Conservation (phyloP, 2,113 vertebrate species). For the Daubentonia madagascariensis region DNA sequence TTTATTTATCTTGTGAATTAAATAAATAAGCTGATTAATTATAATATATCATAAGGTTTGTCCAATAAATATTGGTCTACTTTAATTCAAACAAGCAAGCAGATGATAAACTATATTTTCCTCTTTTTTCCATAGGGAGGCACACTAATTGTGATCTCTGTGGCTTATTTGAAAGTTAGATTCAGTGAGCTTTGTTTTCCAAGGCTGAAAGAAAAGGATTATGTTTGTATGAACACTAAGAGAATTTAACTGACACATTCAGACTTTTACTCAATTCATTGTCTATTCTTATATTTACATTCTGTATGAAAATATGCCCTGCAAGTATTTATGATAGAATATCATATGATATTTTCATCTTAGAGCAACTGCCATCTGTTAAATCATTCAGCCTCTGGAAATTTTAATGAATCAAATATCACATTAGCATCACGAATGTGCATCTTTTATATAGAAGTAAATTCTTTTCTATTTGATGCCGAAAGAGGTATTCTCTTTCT, state of each 20-base stretch:
- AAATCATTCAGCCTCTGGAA: conserved; percentile 2
- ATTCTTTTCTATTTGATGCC: conserved; percentile 7
- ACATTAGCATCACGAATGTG: not conserved
- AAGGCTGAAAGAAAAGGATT: not conserved
- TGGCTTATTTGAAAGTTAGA: conserved; percentile 4
- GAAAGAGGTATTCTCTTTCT: not conserved
- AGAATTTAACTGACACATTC: not conserved
- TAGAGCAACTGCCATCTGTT: conserved; percentile 26
- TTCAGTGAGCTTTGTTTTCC: not conserved
- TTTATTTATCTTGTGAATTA: not conserved
- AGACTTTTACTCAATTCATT: not conserved
- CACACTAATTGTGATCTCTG: not conserved
- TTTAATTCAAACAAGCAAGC: not conserved
- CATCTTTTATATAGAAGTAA: not conserved
- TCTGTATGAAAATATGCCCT: not conserved
- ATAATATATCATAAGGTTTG: not conserved
- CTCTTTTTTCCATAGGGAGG: not conserved
- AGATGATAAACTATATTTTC: not conserved
- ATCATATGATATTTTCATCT: conserved; percentile 40
- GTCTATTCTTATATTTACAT: not conserved
- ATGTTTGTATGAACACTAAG: not conserved
- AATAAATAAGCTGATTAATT: not conserved
- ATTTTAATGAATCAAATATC: conserved; percentile 41
- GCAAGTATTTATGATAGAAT: not conserved
- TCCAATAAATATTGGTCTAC: not conserved